A percentile compares a stretch with the other conserved stretches of the same genome.
These are phyloP conservation scores for Micrasema longulum DNA, from an alignment of 1,140 invertebrate genomes.

Conservation along the genomic window DNA sequence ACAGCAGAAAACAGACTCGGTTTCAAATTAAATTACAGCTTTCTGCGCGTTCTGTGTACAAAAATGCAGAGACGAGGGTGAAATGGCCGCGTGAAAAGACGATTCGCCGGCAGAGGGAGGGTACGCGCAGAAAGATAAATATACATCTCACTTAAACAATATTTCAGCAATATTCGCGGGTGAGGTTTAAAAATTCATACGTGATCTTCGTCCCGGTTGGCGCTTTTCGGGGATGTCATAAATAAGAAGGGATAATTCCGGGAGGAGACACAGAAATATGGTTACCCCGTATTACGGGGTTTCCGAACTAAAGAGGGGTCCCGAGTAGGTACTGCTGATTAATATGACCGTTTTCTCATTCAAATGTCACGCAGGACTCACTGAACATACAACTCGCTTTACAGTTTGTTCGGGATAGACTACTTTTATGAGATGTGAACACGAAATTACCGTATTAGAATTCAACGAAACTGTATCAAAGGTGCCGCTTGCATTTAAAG, in stretches of 20 bases:
- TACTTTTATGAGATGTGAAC: too few relatives aligned
- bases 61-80: too few relatives aligned
- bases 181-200: constrained; percentile 32
- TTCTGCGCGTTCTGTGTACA: too few relatives aligned
- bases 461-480: too few relatives aligned
- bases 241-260: constrained; percentile 25
- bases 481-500: too few relatives aligned
- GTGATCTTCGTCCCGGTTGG: constrained; percentile 4
- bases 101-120: background rate
- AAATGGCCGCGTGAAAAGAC: constrained; percentile 4
- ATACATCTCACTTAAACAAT: constrained; percentile 34
- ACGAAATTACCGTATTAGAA: too few relatives aligned
- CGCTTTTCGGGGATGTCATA: constrained; percentile 1
- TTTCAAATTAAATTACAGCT: constrained; percentile 26
- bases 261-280: constrained; percentile 12
- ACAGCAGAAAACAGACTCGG: background rate
- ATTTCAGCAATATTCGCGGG: constrained; percentile 30
- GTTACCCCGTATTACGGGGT: too few relatives aligned
- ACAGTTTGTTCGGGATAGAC: too few relatives aligned
- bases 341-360: too few relatives aligned
- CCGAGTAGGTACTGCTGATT: constrained; percentile 2
- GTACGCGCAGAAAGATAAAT: constrained; percentile 22
- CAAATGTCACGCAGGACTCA: background rate
- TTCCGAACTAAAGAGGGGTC: too few relatives aligned
- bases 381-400: too few relatives aligned